Base-by-base conservation (phyloP, 2,888 invertebrate species). In the Sepioteuthis lessoniana region DNA sequence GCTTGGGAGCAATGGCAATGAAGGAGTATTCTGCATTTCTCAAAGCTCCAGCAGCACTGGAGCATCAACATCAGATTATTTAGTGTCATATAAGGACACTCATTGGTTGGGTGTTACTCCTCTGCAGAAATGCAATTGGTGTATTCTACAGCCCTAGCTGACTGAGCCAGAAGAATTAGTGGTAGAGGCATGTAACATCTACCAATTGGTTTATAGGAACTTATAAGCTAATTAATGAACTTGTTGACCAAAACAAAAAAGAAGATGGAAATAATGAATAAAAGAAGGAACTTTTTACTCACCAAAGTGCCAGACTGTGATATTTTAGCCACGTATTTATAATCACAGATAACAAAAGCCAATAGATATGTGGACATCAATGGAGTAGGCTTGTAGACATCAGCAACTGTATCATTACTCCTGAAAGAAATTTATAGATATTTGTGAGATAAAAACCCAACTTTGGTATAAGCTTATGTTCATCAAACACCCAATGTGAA, bases 321-420 rank as follows among this genome's bases (percentile, higher is more conserved):
- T 92, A 13, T n/a, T 10, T 47, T 31, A 42, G n/a, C 5, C 25
- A 92, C 47, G 31, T 46, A 31, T 31, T 94, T 93, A 94, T 96
- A 96, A 90, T 96, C 96, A 92, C 96, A 95, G 38, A 97, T 95
- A 13, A 96, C 95, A 93, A 96, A 96, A 1, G 97, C 97, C 60
- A 97, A 93, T 31, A 97, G 96, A 94, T 97, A 97, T 31, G 97
- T 95, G 16, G 97, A 96, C 97, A 97, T 97, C 94, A 98, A 98
- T 0, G 98, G 98, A 0, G 98, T 98, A 94, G 98, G 98, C 95
- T 98, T 97, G 96, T 98, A 99, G 76, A 97, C 97, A 96, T 98
- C 98, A 98, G 98, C 93, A 47, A 92, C 46, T 47, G 46, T 92
- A 2, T 28, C 47, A 19, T 38, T 4, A 42, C n/a, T 46, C 92